Evolutionary conservation across 1,140 invertebrate genomes (phyloP).

Genomic region (Nixonia krombeini): DNA sequence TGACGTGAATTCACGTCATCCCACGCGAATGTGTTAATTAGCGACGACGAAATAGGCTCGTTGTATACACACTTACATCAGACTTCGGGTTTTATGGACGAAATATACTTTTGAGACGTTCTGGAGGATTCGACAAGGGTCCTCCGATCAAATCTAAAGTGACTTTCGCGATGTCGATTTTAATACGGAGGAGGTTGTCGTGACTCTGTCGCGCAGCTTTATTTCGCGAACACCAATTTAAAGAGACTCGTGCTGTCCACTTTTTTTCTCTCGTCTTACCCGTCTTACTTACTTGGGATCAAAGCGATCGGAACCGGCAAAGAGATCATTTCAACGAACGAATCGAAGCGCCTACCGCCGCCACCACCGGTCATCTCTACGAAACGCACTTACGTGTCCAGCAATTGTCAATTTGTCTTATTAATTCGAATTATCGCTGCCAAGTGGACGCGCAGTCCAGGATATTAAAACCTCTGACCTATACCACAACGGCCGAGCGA

Average conservation of each 20-base stretch:
- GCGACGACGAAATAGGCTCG: too few species aligned
- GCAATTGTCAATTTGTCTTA: slow-evolving; percentile 66
- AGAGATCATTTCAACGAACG: slow-evolving; percentile 38
- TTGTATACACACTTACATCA: too few species aligned
- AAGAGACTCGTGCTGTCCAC: slow-evolving; percentile 23
- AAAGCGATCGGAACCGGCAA: slow-evolving; percentile 23
- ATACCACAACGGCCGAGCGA: slow-evolving; percentile 55
- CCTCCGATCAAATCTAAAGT: too few species aligned
- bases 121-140: too few species aligned
- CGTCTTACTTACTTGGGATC: slow-evolving; percentile 15
- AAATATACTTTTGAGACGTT: too few species aligned
- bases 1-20: too few species aligned
- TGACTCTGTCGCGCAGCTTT: too few species aligned
- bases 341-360: slow-evolving; percentile 36
- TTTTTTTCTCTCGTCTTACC: slow-evolving; percentile 23
- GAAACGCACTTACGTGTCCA: slow-evolving; percentile 49
- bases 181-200: too few species aligned
- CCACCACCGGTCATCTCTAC: slow-evolving; percentile 16
- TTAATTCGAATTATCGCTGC: slow-evolving; percentile 70
- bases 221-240: slow-evolving; percentile 44
- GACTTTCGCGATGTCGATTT: too few species aligned
- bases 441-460: slow-evolving; percentile 61
- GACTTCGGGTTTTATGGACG: too few species aligned
- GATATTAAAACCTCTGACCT: slow-evolving; percentile 72
- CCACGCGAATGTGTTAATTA: too few species aligned